Percentiles rank a stretch among this genome's conserved stretches.
Conservation (phyloP, 1,140 invertebrate species). For the Macrosteles quadrilineatus region DNA sequence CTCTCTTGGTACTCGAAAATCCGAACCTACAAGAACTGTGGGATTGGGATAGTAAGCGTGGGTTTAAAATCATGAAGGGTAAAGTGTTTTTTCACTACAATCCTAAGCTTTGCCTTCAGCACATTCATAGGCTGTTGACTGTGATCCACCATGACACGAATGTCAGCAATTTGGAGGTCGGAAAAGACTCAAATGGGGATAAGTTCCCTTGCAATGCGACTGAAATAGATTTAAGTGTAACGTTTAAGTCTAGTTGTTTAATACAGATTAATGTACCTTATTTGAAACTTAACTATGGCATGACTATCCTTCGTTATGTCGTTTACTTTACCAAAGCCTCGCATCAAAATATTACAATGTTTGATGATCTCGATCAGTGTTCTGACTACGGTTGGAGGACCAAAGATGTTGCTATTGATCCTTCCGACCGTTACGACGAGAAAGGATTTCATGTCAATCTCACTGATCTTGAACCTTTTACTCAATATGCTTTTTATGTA, state of each 20-base stretch:
- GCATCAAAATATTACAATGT: constrained; percentile 72
- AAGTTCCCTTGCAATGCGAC: constrained; percentile 76
- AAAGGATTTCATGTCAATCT: not conserved
- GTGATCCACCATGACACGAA: not conserved
- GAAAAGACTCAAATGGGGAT: constrained; percentile 83
- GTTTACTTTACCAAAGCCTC: constrained; percentile 56
- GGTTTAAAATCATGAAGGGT: constrained; percentile 58
- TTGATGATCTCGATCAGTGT: constrained; percentile 77
- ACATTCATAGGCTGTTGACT: constrained; percentile 61
- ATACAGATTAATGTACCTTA: not conserved
- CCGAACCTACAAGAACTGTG: constrained; percentile 90
- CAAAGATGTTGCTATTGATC: constrained; percentile 45
- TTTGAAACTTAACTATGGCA: not conserved
- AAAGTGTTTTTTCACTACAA: constrained; percentile 91
- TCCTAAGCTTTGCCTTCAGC: constrained; percentile 82
- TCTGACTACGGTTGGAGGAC: constrained; percentile 64
- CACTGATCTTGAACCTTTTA: constrained; percentile 70
- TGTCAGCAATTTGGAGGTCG: constrained; percentile 63
- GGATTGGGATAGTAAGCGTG: constrained; percentile 60
- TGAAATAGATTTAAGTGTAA: constrained; percentile 34
- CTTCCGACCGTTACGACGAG: not conserved
- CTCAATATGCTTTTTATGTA: constrained; percentile 85
- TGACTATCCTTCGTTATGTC: constrained; percentile 27
- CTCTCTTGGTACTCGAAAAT: constrained; percentile 82
- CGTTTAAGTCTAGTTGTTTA: not conserved